Percentiles rank a stretch among this genome's conserved stretches.
These are phyloP conservation scores for Campylomormyrus numenius DNA, from an alignment of 2,113 vertebrate species.

Conservation along the genomic window DNA sequence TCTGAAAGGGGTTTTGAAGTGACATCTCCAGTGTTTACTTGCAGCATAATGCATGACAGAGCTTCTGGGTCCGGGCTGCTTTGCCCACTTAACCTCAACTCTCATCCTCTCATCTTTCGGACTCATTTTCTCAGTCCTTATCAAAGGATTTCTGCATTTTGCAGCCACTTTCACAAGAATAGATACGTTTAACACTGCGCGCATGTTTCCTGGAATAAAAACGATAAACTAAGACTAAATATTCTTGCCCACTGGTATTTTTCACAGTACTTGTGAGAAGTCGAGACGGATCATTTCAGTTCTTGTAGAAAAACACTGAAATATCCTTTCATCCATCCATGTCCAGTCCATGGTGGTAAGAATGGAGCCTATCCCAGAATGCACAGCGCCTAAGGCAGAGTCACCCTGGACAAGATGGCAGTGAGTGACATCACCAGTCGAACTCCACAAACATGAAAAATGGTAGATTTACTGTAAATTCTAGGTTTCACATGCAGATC, in stretches of 20 bases:
- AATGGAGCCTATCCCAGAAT: neutral
- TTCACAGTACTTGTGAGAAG: neutral
- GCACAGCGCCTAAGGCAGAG: neutral
- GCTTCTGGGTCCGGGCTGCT: neutral
- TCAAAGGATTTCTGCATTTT: neutral
- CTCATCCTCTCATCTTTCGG: neutral
- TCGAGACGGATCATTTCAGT: neutral
- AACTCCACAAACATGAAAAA: neutral
- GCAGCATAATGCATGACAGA: neutral
- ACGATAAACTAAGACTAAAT: neutral
- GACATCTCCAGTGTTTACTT: slow-evolving; percentile 8
- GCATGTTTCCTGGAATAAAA: neutral
- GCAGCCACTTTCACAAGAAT: neutral
- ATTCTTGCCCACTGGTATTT: neutral
- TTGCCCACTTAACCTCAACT: neutral
- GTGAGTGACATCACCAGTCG: neutral
- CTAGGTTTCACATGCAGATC: neutral
- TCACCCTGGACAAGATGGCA: neutral
- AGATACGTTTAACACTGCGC: neutral
- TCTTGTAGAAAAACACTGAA: neutral
- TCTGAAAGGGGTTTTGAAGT: neutral
- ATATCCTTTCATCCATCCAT: neutral
- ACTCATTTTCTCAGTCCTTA: neutral
- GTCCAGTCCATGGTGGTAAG: neutral
- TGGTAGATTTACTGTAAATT: neutral